Base-by-base conservation (phyloP, 2,888 invertebrate genomes). In the Argynnis bischoffii region DNA sequence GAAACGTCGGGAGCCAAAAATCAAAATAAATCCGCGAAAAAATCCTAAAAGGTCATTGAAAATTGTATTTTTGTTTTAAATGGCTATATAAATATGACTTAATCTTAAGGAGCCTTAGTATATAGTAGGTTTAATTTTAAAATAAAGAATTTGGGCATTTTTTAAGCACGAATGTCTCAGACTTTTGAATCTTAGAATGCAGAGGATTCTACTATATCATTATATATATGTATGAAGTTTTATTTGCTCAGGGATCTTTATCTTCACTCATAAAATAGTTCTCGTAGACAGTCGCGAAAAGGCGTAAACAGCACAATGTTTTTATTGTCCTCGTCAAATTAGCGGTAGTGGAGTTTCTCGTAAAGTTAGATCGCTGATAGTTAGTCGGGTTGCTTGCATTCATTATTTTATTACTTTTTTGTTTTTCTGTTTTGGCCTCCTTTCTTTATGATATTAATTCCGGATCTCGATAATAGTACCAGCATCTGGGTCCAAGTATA, bases 281-380 rank as follows among this genome's bases (percentile, higher is more conserved):
- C 18, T 46, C 13, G 51, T 41, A 15, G 61, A 53, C 15, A 51
- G 35, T 18, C 21, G 41, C 51, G 35, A 61, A 53, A 48, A 61
- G 61, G 51, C 51, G 61, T 41, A 61, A 61, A 61, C 61, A 51
- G 41, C 57, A 47, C 21, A 59, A 54, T 47, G 47, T 31, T 59
- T 66, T 57, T 54, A 55, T 60, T 66, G 31, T 66, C 21, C 18
- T 55, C 54, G 53, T 68, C 70, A 68, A 70, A 70, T 68, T 68
- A 66, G 70, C 66, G 54, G 60, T 54, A 57, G 65, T 65, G 48
- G 60, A 46, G 63, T 63, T 46, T 13, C 21, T 47, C 54, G 47
- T 63, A 63, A 63, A 63, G 41, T 21, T 54, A 35, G 51, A 61
- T 35, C 61, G 61, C 61, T 61, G 61, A 61, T 50, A 61, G 61